Evolutionary conservation across 2,888 invertebrate genomes (phyloP).

Genomic region (Eilema sororculum): DNA sequence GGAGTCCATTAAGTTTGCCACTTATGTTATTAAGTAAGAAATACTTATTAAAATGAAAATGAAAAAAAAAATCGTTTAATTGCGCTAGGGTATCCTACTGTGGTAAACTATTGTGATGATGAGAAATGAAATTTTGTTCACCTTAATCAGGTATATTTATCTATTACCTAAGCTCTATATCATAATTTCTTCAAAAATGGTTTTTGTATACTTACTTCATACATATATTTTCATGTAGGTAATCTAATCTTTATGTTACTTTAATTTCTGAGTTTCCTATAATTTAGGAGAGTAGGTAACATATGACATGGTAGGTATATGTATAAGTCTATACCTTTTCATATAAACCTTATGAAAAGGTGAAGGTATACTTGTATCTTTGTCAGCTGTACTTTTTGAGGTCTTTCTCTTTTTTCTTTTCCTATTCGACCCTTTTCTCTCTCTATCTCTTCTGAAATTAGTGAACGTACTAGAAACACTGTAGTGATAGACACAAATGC

Average conservation of each 20-base stretch:
- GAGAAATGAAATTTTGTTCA: conserved; percentile 19
- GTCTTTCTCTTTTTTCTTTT: not conserved
- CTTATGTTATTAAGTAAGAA: conserved; percentile 62
- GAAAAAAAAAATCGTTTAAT: conserved; percentile 49
- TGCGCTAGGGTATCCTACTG: conserved; percentile 48
- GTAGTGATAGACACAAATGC: not conserved
- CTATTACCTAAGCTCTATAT: too few relatives aligned
- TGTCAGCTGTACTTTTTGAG: not conserved
- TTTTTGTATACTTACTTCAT: too few relatives aligned
- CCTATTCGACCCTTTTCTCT: not conserved
- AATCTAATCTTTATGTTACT: too few relatives aligned
- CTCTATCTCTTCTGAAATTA: not conserved
- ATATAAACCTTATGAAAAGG: too few relatives aligned
- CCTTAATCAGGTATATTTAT: not conserved
- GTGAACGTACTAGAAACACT: not conserved
- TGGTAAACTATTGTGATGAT: conserved; percentile 36
- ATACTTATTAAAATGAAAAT: conserved; percentile 41
- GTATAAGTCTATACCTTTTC: too few relatives aligned
- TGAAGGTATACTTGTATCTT: too few relatives aligned
- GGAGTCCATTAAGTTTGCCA: conserved; percentile 63
- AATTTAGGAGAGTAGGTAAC: not conserved
- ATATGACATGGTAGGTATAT: too few relatives aligned
- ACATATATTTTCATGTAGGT: too few relatives aligned
- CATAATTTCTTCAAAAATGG: too few relatives aligned
- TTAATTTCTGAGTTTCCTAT: too few relatives aligned